Base-by-base conservation (phyloP, 2,888 invertebrate genomes). In the Drosophila paucipuncta region DNA sequence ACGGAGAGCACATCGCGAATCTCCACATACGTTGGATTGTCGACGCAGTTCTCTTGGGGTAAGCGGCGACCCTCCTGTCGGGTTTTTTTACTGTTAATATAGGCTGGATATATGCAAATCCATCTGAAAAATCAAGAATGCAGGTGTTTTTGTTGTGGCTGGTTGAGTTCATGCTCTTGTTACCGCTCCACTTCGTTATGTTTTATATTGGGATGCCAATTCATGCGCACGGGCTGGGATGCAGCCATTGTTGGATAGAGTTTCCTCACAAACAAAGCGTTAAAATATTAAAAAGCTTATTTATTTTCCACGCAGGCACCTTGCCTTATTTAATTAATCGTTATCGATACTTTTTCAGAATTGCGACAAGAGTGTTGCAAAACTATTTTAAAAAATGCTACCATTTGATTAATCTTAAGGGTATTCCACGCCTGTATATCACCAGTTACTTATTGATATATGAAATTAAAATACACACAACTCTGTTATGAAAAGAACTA, bases 101-200 rank as follows among this genome's bases (percentile, higher is more conserved):
- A 99, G 0, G 98, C 97, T 66, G 99, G 99, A 93, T 99, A 99
- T 74, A 99, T 96, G 92, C 98, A 98, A 68, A 99, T 95, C 99
- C 99, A 99, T 92, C 97, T 94, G 72, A 10, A 63, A 75, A 75
- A 71, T 62, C 22, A 79, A 82, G 47, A 54, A 41, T 5, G 41
- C 65, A 71, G 55, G 28, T 71, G 60, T 52, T 47, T 59, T 71
- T 73, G 47, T 55, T 64, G 41, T 52, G 10, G 0, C 33, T 5
- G 11, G 22, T 33, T 41, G 9, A 55, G 22, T 60, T 57, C 50
- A 41, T 64, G 39, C 16, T 16, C 47, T 50, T 58, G 41, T 76
- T 85, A 96, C 97, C 96, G 95, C 94, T 96, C 96, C 82, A 95
- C 94, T 82, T 98, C 98, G 85, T 96, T 96, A 91, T 97, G 96